Base-by-base conservation (phyloP, 2,888 invertebrate species). In the Drosophila mercatorum region DNA sequence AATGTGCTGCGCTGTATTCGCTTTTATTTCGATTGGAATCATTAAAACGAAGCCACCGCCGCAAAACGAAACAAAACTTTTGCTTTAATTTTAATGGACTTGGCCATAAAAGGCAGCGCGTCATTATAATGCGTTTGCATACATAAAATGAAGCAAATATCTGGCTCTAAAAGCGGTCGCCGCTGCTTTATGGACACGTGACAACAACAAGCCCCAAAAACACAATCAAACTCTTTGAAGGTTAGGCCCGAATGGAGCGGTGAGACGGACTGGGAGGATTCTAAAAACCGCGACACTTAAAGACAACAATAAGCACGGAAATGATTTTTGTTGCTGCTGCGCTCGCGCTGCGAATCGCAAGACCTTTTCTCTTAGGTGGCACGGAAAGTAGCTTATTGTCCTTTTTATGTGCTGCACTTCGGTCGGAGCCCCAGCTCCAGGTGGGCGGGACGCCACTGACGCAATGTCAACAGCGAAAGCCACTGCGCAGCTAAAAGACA, bases 81-180 rank as follows among this genome's bases (percentile, higher is more conserved):
- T 88, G 86, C 83, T 76, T 87, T 88, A 89, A 87, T 87, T 87
- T 87, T 89, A 87, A 87, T 87, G 86, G 90, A 86, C 71, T 72
- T 61, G 77, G 81, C 70, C 75, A 83, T 89, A 89, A 89, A 84
- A 81, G 47, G 66, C 74, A 26, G 61, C 51, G 81, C 85, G 83
- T 82, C 87, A 83, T 85, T 89, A 81, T 81, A 89, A 87, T 84
- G 88, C 88, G 80, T 87, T 83, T 79, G 88, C 89, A 84, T 87
- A 89, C 88, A 87, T 80, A 89, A 84, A 89, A 77, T 66, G 73
- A 75, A 79, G 87, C 85, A 82, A 81, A 87, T 83, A 83, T 71
- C 83, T 58, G 62, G 72, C 46, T 58, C 63, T 63, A 71, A 66
- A 78, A 53, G 64, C 78, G 80, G 68, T 75, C 74, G 71, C 26